Percentiles rank a stretch among this genome's conserved stretches.
phyloP scores from a whole-genome alignment of 2,888 invertebrate genomes.

The Chrysodeixis includens region DNA sequence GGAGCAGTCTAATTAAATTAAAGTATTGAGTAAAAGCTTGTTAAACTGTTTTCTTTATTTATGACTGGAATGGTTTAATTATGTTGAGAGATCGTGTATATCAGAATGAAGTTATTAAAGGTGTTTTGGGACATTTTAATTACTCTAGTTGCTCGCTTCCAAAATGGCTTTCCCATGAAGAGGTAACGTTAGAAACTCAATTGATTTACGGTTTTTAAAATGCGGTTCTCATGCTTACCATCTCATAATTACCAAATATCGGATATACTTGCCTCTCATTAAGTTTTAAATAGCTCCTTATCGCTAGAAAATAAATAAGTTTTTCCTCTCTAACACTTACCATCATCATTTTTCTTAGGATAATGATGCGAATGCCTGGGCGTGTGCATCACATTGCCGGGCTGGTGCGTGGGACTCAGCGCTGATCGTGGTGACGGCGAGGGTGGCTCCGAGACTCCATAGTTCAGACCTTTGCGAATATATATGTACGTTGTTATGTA shows the following conservation, averaged over 20 bases:
- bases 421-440: slow-evolving; percentile 87
- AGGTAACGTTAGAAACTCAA: background rate
- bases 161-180: background rate
- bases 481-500: background rate
- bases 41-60: slow-evolving; percentile 9
- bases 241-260: background rate
- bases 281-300: too few relatives aligned
- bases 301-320: too few relatives aligned
- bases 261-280: too few relatives aligned
- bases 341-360: slow-evolving; percentile 92
- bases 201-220: background rate
- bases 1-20: slow-evolving; percentile 52
- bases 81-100: background rate
- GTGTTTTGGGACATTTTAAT: background rate
- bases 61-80: background rate
- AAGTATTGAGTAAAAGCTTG: slow-evolving; percentile 35
- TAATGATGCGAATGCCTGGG: slow-evolving; percentile 90
- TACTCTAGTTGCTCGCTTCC: background rate
- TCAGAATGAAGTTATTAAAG: background rate
- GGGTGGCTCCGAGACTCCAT: slow-evolving; percentile 87
- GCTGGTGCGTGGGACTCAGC: slow-evolving; percentile 85
- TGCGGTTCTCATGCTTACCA: background rate
- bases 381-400: slow-evolving; percentile 82
- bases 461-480: slow-evolving; percentile 76
- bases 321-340: too few relatives aligned